These are phyloP conservation scores for Todus mexicanus DNA, from an alignment of 2,797 vertebrate genomes.

Conservation along the genomic window DNA sequence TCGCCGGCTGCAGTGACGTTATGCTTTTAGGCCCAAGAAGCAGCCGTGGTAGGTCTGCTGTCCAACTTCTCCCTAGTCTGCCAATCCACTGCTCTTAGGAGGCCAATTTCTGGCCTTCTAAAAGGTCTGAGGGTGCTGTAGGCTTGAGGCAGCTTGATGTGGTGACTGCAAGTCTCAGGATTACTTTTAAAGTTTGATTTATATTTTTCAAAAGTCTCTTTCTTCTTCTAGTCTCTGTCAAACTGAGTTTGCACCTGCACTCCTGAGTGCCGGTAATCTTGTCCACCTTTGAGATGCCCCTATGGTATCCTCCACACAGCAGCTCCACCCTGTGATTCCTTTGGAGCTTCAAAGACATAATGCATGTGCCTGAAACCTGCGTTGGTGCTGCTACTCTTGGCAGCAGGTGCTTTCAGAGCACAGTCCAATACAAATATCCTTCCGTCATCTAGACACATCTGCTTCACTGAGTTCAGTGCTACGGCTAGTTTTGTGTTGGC, in stretches of 20 bases:
- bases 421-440: not conserved
- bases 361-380: not conserved
- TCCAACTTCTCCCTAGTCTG: not conserved
- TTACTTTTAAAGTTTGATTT: not conserved
- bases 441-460: not conserved
- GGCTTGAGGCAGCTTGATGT: not conserved
- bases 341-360: not conserved
- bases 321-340: too few species aligned
- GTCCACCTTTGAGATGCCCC: not conserved
- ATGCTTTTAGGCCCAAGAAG: not conserved
- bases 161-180: not conserved
- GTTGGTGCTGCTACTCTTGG: not conserved
- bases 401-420: not conserved
- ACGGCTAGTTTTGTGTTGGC: not conserved
- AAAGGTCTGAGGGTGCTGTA: not conserved
- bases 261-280: not conserved
- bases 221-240: not conserved
- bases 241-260: not conserved
- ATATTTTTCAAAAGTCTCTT: not conserved
- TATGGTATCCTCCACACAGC: too few species aligned
- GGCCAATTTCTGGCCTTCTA: not conserved
- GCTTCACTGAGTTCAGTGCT: not conserved
- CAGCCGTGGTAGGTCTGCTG: not conserved
- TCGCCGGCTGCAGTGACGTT: not conserved
- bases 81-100: not conserved